Conservation (phyloP, 2,797 vertebrate genomes). For the Sphaeramia orbicularis region DNA sequence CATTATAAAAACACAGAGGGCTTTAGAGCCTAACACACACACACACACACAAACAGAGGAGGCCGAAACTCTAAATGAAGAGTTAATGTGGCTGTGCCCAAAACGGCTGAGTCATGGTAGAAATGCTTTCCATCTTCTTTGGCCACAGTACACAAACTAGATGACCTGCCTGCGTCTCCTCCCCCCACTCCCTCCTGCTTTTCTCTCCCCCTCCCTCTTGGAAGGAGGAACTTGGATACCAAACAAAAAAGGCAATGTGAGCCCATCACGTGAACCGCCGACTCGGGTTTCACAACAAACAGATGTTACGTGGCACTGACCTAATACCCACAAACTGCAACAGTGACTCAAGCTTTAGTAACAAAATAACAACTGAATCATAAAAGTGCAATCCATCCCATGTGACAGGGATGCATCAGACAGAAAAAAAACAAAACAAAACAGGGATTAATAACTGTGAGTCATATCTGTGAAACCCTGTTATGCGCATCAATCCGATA, state of each 20-base stretch:
- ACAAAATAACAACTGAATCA: slow-evolving; percentile 41
- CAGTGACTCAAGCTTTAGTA: slow-evolving; percentile 42
- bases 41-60: too few species aligned
- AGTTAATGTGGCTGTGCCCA: slow-evolving; percentile 34
- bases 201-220: slow-evolving; percentile 42
- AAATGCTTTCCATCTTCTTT: slow-evolving; percentile 66
- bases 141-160: slow-evolving; percentile 67
- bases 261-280: slow-evolving; percentile 85
- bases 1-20: not conserved
- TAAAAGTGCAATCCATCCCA: slow-evolving; percentile 22
- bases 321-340: slow-evolving; percentile 52
- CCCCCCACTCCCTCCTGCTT: slow-evolving; percentile 16
- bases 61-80: not conserved
- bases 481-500: slow-evolving; percentile 1
- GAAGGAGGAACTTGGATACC: slow-evolving; percentile 87
- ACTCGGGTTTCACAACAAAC: slow-evolving; percentile 98
- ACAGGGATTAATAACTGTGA: slow-evolving; percentile 14
- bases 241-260: slow-evolving; percentile 84
- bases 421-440: not conserved
- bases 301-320: slow-evolving; percentile 85
- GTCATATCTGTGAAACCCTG: slow-evolving; percentile 34
- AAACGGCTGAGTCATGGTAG: slow-evolving; percentile 71
- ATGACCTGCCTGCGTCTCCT: slow-evolving; percentile 49
- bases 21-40: slow-evolving; percentile 6
- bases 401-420: slow-evolving; percentile 2